Base-by-base conservation (phyloP, 2,888 invertebrate species). In the Nomada goodeniana region DNA sequence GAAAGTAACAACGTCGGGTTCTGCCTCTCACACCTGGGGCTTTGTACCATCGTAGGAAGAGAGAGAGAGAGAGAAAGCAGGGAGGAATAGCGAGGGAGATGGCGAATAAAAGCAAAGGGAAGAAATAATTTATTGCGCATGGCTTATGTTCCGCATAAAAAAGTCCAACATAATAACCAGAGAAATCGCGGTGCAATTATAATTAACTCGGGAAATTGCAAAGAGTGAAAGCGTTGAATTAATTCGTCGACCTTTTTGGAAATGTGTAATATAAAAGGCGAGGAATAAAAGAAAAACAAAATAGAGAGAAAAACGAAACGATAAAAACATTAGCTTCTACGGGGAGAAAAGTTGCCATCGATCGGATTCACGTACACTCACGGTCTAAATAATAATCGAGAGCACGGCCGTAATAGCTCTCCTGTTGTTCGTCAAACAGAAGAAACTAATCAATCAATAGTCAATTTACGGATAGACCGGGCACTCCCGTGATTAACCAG, bases 1-100 rank as follows among this genome's bases (percentile, higher is more conserved):
- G 89, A 90, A 92, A 92, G 89, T 90, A 92, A 92, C 91, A 91
- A 90, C 88, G 83, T 83, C 80, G 71, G 73, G 86, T 80, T 76
- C 80, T 76, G 86, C 88, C 87, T 85, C 88, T 88, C 88, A 86
- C 91, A 91, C 90, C 91, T 91, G 91, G 87, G 89, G 84, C 90
- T 84, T 70, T 84, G 55, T 69, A 71, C 47, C 42, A 50, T 50
- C 59, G 53, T 11, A 11, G 36, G 47, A 11, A 0, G 20, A 61
- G 26, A 69, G 60, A 7, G 20, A 29, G 44, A 63, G 61, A 5
- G 55, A 67, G 65, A 50, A 69, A 52, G 75, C 0, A 15, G 20
- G 64, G 26, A 71, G 60, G 20, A 29, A 29, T 47, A 63, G 61
- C 11, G 55, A 67, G 65, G 42, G 72, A 55, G 75, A 78, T 42